Base-by-base conservation (phyloP, 1,140 invertebrate species). In the Coelopa frigida region DNA sequence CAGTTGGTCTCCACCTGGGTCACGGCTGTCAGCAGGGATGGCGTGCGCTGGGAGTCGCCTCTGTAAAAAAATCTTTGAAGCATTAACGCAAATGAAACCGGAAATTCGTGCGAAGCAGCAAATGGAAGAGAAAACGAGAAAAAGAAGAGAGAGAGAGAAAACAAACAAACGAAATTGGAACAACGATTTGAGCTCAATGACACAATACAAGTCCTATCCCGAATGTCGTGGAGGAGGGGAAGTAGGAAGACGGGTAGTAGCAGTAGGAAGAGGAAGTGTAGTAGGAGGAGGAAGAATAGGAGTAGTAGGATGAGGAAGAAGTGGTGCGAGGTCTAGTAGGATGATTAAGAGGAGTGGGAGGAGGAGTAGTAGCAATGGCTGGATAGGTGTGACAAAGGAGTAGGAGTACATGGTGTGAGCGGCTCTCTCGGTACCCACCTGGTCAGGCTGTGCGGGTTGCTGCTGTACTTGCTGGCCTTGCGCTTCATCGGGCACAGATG, bases 401-500 rank as follows among this genome's bases (percentile, higher is more conserved):
- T n/a, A n/a, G n/a, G n/a, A n/a, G n/a, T n/a, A n/a, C n/a, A n/a
- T 37, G 36, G 17, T 38, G 17, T 38, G 11, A 29, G 24, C 14
- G 17, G 15, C 37, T 11, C 26, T 10, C 20, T 29, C 18, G 14
- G 3, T 17, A 31, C 49, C 24, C 49, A 68, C 64, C 64, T 59
- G 48, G 64, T 68, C 6, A 68, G 35, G 37, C 64, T 68, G 49
- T 67, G 55, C 4, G 14, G 29, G 46, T 66, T 59, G 0, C 52
- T 56, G 1, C 56, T 29, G 11, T 58, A 58, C 47, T 66, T 63
- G 44, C 53, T 54, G 14, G 54, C 46, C 26, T 55, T 63, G 23
- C 64, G 51, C 24, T 54, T 39, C 50, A 55, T 35, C 4, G 75
- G 72, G 71, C 82, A 84, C 29, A 87, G 70, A 63, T 90, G 87